Base-by-base conservation (phyloP, 1,140 invertebrate genomes). In the Prorops nasuta region DNA sequence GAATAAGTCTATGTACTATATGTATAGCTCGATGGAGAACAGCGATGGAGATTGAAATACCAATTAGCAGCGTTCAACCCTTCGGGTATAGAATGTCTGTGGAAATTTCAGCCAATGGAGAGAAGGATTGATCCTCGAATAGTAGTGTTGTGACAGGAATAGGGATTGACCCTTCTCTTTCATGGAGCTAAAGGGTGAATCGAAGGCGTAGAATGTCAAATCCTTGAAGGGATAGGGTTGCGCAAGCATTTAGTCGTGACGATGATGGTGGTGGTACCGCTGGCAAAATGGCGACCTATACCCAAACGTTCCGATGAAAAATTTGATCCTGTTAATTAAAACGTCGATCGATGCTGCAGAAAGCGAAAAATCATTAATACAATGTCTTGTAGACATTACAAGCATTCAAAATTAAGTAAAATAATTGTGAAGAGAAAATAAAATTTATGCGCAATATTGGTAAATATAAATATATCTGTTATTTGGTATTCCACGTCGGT, bases 221-320 rank as follows among this genome's bases (percentile, higher is more conserved):
- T 38, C 53, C 50, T 48, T 55, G n/a, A 44, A 58, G 46, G 62
- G 57, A 63, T 64, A 64, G 58, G 55, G 61, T 69, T 70, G 56
- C 53, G 58, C 51, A 60, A 67, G 57, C 59, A 55, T 59, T 53
- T 43, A 61, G 36, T 35, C 17, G 32, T 16, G 35, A 38, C 38
- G 38, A 71, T 65, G 24, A 10, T 10, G n/a, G 10, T 28, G 63
- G 65, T 62, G 62, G 28, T 57, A 31, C 37, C 19, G 32, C 18
- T 66, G 63, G 49, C 57, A 72, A 68, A 71, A 72, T 72, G 68
- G 69, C 44, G 49, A 15, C 39, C 16, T 31, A 12, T 6, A 22
- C 14, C 20, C 39, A 24, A 22, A n/a, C 31, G 4, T 39, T 46
- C 12, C 18, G 10, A 10, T 2, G 9, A 6, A 31, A 32, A 28